Evolutionary conservation across 2,888 invertebrate species (phyloP).

Genomic region (Chymomyza fuscimana): DNA sequence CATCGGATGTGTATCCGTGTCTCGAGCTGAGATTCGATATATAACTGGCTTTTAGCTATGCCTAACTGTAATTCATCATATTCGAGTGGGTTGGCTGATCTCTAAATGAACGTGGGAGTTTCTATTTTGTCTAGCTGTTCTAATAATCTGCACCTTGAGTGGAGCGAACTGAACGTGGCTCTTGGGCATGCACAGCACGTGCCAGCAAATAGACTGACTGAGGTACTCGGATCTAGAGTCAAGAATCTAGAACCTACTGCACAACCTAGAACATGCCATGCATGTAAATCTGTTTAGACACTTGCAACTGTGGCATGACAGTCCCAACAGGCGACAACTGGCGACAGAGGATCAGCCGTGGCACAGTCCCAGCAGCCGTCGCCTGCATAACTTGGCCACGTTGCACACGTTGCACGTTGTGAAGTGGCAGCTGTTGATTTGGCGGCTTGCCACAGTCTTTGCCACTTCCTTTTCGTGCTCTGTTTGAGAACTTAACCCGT

Average conservation of each 20-base stretch:
- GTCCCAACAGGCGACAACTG: neutral
- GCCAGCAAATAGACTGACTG: constrained; percentile 18
- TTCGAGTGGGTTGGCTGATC: constrained; percentile 43
- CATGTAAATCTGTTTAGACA: constrained; percentile 59
- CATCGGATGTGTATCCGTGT: constrained; percentile 40
- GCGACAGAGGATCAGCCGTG: constrained; percentile 3
- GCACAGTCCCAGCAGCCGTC: constrained; percentile 22
- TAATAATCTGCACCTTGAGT: constrained; percentile 61
- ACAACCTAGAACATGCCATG: constrained; percentile 31
- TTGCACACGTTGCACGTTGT: neutral
- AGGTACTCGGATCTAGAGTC: too few relatives aligned
- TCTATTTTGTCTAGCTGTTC: constrained; percentile 22
- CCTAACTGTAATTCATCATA: constrained; percentile 41
- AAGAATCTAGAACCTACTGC: too few relatives aligned
- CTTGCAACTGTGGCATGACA: constrained; percentile 34
- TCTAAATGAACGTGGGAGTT: constrained; percentile 70
- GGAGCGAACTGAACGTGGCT: neutral
- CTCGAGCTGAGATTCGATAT: neutral
- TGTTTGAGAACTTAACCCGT: constrained; percentile 63
- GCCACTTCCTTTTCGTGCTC: constrained; percentile 74
- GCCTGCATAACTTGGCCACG: constrained; percentile 55
- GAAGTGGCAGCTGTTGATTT: constrained; percentile 51
- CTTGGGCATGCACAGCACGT: constrained; percentile 56
- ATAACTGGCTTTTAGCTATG: neutral
- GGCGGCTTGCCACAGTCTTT: constrained; percentile 72